These are phyloP conservation scores for Hippocampus guttulatus DNA, from an alignment of 2,113 vertebrate genomes.

Conservation along the genomic window DNA sequence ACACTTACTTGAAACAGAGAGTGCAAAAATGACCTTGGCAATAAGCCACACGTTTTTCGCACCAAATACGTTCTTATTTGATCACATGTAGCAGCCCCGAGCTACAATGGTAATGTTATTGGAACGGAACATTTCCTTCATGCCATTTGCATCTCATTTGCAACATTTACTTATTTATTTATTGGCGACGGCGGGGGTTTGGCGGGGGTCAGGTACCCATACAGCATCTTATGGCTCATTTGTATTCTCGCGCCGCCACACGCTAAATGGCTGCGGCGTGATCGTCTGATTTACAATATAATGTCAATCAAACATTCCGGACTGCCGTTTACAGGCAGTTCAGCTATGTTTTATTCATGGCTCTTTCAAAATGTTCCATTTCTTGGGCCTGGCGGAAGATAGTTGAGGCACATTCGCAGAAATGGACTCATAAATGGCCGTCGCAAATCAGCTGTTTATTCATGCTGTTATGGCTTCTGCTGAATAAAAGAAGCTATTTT, in stretches of 20 bases:
- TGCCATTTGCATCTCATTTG: conserved; percentile 66
- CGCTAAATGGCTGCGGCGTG: conserved; percentile 53
- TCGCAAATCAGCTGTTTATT: conserved; percentile 26
- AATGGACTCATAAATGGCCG: conserved; percentile 17
- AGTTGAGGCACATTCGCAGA: conserved; percentile 2
- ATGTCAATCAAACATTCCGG: conserved; percentile 67
- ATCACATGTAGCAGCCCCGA: not conserved
- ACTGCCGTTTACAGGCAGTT: conserved; percentile 56
- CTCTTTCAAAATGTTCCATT: conserved; percentile 51
- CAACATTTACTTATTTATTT: conserved; percentile 22
- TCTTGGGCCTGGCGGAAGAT: conserved; percentile 33
- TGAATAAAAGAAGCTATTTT: not conserved
- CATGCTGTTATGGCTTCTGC: not conserved
- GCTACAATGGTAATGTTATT: conserved; percentile 27
- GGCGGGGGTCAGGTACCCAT: not conserved
- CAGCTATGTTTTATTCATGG: conserved; percentile 72
- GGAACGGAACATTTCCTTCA: conserved; percentile 48
- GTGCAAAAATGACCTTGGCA: too few relatives aligned
- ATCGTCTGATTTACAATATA: conserved; percentile 65
- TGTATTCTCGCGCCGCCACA: conserved; percentile 50
- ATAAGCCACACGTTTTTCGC: too few relatives aligned
- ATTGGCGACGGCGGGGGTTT: not conserved
- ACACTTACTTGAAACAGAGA: too few relatives aligned
- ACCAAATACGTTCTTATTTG: not conserved
- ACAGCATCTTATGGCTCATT: conserved; percentile 49